Conservation (phyloP, 2,797 vertebrate species). For the Platyrinchus mystaceus region DNA sequence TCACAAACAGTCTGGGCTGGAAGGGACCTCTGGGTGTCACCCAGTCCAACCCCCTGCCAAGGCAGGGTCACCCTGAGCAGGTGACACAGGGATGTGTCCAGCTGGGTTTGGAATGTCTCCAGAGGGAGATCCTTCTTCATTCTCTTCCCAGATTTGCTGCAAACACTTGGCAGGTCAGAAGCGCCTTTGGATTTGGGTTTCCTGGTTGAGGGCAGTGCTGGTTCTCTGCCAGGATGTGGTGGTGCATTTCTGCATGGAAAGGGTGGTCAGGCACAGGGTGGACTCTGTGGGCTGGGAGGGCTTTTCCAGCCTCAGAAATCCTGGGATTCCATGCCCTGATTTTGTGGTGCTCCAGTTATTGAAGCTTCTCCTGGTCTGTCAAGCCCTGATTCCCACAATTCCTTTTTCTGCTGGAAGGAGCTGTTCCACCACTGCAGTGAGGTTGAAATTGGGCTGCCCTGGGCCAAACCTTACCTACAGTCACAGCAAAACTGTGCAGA, state of each 20-base stretch:
- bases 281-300: background rate
- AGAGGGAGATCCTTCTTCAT: background rate
- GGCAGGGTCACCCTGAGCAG: background rate
- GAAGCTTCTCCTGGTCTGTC: background rate
- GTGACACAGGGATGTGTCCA: background rate
- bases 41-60: background rate
- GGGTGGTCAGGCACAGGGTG: background rate
- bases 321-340: background rate
- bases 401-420: background rate
- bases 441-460: accelerated
- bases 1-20: background rate
- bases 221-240: background rate
- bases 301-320: background rate
- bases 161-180: background rate
- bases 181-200: background rate
- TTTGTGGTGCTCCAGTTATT: background rate
- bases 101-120: background rate
- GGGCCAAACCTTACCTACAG: background rate
- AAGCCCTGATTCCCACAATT: background rate
- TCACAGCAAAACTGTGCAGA: accelerated
- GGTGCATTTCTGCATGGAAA: background rate
- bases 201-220: background rate
- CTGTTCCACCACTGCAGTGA: background rate
- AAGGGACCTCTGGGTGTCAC: background rate
- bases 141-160: background rate